These are phyloP conservation scores for Psilanteris sp. DNA, from an alignment of 1,140 invertebrate genomes.

Conservation along the genomic window DNA sequence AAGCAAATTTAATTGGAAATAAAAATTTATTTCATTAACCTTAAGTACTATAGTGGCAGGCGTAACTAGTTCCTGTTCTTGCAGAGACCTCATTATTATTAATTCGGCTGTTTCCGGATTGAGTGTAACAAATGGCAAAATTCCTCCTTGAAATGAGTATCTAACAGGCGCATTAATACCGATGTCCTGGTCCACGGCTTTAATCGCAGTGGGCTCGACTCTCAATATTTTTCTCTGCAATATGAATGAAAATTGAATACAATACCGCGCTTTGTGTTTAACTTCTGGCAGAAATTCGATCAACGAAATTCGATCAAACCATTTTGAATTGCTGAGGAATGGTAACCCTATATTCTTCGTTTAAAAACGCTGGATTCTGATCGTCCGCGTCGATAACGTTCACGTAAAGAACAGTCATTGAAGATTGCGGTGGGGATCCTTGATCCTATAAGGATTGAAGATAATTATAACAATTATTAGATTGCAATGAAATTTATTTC, in stretches of 20 bases:
- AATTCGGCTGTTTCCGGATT: constrained; percentile 84
- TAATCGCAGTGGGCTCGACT: constrained; percentile 83
- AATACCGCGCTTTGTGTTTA: too few species aligned
- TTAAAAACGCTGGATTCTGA: constrained; percentile 91
- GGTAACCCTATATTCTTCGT: constrained; percentile 87
- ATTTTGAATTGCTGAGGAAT: constrained; percentile 83
- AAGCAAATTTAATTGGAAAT: too few species aligned
- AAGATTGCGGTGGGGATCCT: constrained; percentile 87
- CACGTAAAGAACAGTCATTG: constrained; percentile 87
- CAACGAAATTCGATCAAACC: too few species aligned
- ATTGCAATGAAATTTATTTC: too few species aligned
- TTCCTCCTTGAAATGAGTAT: constrained; percentile 82
- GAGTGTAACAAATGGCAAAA: constrained; percentile 76
- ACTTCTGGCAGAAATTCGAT: too few species aligned
- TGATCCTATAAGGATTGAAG: constrained; percentile 82
- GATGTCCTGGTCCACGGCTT: constrained; percentile 88
- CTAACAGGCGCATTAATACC: constrained; percentile 88
- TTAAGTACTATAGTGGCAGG: constrained; percentile 88
- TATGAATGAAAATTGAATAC: constrained; percentile 2
- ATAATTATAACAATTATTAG: too few species aligned
- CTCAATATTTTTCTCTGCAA: constrained; percentile 81
- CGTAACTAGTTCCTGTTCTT: constrained; percentile 82
- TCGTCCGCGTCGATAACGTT: constrained; percentile 94
- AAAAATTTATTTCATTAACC: too few species aligned
- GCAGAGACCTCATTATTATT: constrained; percentile 82